Evolutionary conservation across 1,140 invertebrate genomes (phyloP), one percentile per base, ranked within the genome.

Genomic region (Octopus bimaculoides): DNA sequence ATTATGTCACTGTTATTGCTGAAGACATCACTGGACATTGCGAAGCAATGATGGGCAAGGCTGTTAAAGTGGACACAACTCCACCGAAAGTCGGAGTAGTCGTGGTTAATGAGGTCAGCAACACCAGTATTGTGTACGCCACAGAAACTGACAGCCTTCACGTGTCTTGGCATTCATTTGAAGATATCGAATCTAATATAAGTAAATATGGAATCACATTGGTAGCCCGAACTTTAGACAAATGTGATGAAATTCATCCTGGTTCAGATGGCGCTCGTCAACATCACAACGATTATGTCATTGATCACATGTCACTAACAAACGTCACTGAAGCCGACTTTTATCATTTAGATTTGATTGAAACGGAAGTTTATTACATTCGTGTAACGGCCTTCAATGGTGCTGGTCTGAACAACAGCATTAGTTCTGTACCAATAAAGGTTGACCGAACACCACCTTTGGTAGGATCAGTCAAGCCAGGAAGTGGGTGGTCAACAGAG

Each of bases 111-210:
- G 26, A 41, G 6, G 74, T 55, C 54, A n/a, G 75, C 17, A 75
- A 69, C 55, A 54, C 69, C 5, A 52, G 73, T 26, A 20, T 81
- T 5, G 20, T 78, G 55, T 82, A 76, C 78, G 77, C 82, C 17
- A 54, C 61, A 55, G 69, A 79, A 73, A 52, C 10, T 17, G n/a
- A 69, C 0, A 76, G 9, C 26, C 66, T 84, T 14, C 14, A 53
- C 6, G 53, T 82, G 5, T 5, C 74, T 0, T 84, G 81, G 83
- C 14, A 77, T 14, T 26, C 77, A 7, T 78, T 81, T 77, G n/a
- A 26, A 0, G 84, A 85, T 71, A 54, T 69, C 4, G 82, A 85
- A 75, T 83, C 81, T 79, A 69, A 75, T 26, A 77, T 85, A 10
- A 52, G 76, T 55, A 76, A 52, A 5, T 79, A 76, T 41, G 26